Evolutionary conservation across 2,113 vertebrate species (phyloP), one percentile per base, ranked within the genome.

Genomic region (Melierax canorus): DNA sequence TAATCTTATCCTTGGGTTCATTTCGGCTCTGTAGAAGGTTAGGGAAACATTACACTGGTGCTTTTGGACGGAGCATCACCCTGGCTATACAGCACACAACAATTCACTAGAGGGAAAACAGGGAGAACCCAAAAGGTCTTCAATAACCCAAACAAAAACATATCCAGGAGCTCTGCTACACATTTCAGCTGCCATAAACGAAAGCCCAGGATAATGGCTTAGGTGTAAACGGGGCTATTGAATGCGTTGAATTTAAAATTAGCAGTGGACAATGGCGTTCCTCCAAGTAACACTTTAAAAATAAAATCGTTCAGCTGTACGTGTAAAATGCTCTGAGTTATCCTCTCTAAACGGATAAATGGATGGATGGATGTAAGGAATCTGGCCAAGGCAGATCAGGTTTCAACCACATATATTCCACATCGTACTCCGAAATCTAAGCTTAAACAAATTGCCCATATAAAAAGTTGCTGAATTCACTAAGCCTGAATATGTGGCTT

Each of bases 1-100:
- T 98, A 98, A 98, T 98, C 97, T 98, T 97, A 97, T 98, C 97
- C 98, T 96, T 80, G 85, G 96, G 96, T 96, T 98, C 93, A 95
- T 96, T 98, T 95, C 92, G 76, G 79, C 93, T 94, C 56, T 77
- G 71, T 51, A 39, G 73, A 96, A 94, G 94, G 96, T 97, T 94
- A 96, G 66, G 11, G 69, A 97, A 97, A 95, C 46, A 81, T 92
- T 89, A 96, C 88, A 74, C 85, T 34, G 68, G 82, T 4, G 13
- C 79, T 72, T 66, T 86, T 60, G 73, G 85, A 58, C 69, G 50
- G 32, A 91, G 92, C 97, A 97, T 89, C 94, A 69, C 82, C 50
- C 71, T 32, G 78, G 56, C 90, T 71, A 19, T 29, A 67, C 67
- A 62, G 55, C 21, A 83, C 36, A 48, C 51, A 46, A 17, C 59